These are phyloP conservation scores for Micronycteris hirsuta DNA, from an alignment of 2,113 vertebrate genomes.

Conservation along the genomic window DNA sequence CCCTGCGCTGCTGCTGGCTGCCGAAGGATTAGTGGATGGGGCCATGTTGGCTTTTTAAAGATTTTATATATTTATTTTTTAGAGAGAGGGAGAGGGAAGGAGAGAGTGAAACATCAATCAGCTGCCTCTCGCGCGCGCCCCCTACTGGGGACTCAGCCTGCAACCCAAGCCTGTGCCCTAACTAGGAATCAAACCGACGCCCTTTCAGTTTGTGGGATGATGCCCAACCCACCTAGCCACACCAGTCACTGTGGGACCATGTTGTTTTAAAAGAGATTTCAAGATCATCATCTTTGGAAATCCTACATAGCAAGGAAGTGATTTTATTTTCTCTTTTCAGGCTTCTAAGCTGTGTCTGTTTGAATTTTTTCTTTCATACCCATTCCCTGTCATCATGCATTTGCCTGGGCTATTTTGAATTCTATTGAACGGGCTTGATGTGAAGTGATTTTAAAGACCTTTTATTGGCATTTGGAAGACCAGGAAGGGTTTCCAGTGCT, in stretches of 20 bases:
- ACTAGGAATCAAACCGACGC: no score
- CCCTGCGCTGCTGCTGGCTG: no score
- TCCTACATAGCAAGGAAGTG: conserved; percentile 42
- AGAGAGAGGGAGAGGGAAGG: no score
- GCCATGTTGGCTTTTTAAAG: no score
- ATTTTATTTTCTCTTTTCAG: conserved; percentile 1
- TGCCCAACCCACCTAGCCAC: no score
- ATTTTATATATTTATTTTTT: no score
- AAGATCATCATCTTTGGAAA: conserved; percentile 53
- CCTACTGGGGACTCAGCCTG: no score
- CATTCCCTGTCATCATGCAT: background rate
- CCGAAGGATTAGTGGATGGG: no score
- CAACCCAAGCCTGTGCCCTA: no score
- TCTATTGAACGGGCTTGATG: background rate
- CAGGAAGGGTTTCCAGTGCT: background rate
- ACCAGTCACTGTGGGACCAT: conserved; percentile 36
- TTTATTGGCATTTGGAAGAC: background rate
- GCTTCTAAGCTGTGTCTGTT: conserved; percentile 26
- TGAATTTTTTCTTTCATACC: conserved; percentile 21
- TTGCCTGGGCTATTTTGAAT: background rate
- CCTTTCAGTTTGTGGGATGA: no score
- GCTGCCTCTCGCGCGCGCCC: no score
- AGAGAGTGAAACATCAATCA: no score
- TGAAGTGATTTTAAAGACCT: background rate
- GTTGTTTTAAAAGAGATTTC: conserved; percentile 64